These are phyloP conservation scores for Drosophila orosa DNA, from an alignment of 1,140 invertebrate species.

Conservation along the genomic window DNA sequence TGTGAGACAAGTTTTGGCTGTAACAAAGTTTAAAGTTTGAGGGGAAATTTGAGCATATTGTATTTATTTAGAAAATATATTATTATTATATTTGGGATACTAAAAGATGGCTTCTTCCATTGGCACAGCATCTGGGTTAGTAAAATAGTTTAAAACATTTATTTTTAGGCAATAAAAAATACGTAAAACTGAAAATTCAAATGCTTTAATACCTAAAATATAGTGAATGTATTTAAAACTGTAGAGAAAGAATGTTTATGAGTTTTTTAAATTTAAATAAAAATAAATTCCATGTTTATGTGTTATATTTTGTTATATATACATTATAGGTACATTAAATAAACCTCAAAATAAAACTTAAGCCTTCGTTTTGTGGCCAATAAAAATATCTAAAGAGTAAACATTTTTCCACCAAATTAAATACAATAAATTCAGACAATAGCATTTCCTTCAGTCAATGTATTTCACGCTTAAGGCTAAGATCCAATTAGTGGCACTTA, in stretches of 20 bases:
- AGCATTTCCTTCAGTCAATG: constrained; percentile 13
- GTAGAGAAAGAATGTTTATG: not conserved
- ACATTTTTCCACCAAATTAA: not conserved
- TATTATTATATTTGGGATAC: not conserved
- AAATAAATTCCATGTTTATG: too few species aligned
- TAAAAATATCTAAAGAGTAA: not conserved
- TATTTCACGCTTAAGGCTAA: constrained; percentile 29
- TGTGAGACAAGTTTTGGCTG: not conserved
- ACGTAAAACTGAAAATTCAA: not conserved
- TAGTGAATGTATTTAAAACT: not conserved
- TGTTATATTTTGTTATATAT: too few species aligned
- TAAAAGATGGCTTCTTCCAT: not conserved
- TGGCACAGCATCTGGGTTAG: not conserved
- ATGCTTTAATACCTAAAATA: not conserved
- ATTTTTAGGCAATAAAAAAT: not conserved
- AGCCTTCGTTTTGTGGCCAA: not conserved
- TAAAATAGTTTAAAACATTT: not conserved
- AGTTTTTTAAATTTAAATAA: too few species aligned
- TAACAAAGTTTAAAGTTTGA: not conserved
- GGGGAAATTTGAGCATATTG: not conserved
- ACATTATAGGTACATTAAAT: too few species aligned
- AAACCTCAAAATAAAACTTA: not conserved
- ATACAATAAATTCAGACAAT: not conserved
- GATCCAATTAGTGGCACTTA: constrained; percentile 43
- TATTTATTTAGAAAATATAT: not conserved